A percentile compares a stretch with the other conserved stretches of the same genome.
Conservation (phyloP, 2,888 invertebrate species). For the Phlogophora meticulosa region DNA sequence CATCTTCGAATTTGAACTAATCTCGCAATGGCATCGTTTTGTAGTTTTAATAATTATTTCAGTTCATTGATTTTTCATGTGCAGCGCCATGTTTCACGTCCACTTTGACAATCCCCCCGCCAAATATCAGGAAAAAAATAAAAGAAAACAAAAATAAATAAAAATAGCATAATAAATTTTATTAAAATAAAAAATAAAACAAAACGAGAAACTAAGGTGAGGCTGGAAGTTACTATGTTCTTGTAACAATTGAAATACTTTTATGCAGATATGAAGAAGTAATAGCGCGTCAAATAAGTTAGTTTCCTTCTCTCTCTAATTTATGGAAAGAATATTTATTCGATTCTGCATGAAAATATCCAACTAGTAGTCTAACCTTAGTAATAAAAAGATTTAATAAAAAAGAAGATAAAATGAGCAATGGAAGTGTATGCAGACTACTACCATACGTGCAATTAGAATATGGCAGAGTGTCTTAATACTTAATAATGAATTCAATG, state of each 20-base stretch:
- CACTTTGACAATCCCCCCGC: conserved; percentile 89
- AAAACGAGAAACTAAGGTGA: conserved; percentile 77
- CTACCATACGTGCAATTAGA: conserved; percentile 80
- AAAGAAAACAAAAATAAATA: conserved; percentile 76
- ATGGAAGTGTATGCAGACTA: conserved; percentile 79
- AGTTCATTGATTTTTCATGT: conserved; percentile 82
- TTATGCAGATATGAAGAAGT: conserved; percentile 67
- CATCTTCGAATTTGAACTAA: conserved; percentile 75
- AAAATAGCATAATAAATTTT: conserved; percentile 79
- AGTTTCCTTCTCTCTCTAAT: conserved; percentile 22
- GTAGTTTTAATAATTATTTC: conserved; percentile 75
- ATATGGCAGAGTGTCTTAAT: conserved; percentile 68
- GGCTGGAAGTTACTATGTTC: conserved; percentile 73
- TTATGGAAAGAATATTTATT: conserved; percentile 32
- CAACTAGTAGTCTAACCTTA: conserved; percentile 61
- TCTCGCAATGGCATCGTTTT: conserved; percentile 80
- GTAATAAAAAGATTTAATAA: conserved; percentile 68
- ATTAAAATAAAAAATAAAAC: conserved; percentile 77
- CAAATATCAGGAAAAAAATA: conserved; percentile 77
- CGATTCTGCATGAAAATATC: conserved; percentile 71
- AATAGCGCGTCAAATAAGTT: conserved; percentile 43
- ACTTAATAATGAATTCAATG: conserved; percentile 76
- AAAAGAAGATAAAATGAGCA: conserved; percentile 73
- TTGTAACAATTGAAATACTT: conserved; percentile 70
- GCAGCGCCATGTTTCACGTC: conserved; percentile 88